phyloP scores from a whole-genome alignment of 2,888 invertebrate species.

The Seladonia tumulorum region DNA sequence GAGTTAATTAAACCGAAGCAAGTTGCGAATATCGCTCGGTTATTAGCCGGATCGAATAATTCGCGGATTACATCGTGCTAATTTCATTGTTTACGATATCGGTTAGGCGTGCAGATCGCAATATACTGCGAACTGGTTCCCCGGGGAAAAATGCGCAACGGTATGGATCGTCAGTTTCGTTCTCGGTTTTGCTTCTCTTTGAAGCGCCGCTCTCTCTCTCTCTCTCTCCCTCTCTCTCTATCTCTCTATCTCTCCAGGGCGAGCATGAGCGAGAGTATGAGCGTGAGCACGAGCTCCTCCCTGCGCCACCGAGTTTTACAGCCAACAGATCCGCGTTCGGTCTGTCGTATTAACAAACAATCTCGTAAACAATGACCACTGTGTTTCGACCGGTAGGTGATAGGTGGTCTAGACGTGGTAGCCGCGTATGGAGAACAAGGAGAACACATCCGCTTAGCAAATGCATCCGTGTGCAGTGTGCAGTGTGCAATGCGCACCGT shows the following conservation, averaged over 20 bases:
- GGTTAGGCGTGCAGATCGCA: not conserved
- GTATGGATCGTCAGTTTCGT: slow-evolving; percentile 14
- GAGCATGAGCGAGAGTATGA: not conserved
- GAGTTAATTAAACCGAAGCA: slow-evolving; percentile 31
- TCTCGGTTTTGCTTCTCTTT: slow-evolving; percentile 33
- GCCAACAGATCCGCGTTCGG: slow-evolving; percentile 40
- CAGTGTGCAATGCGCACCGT: not conserved
- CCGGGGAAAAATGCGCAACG: not conserved
- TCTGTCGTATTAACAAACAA: slow-evolving; percentile 69
- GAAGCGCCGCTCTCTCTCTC: slow-evolving; percentile 38
- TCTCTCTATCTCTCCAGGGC: not conserved
- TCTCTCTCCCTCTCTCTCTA: not conserved
- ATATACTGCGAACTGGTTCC: slow-evolving; percentile 24
- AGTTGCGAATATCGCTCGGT: not conserved
- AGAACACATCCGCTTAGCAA: slow-evolving; percentile 69
- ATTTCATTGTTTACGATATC: slow-evolving; percentile 32
- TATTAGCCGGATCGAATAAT: slow-evolving; percentile 19
- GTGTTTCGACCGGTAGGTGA: slow-evolving; percentile 66
- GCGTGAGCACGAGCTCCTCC: slow-evolving; percentile 14
- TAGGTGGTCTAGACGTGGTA: slow-evolving; percentile 63
- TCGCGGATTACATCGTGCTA: slow-evolving; percentile 38
- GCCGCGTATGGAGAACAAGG: slow-evolving; percentile 51
- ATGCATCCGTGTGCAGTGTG: slow-evolving; percentile 55
- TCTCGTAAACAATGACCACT: slow-evolving; percentile 75
- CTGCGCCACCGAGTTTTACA: slow-evolving; percentile 24